Evolutionary conservation across 2,797 vertebrate species (phyloP).

Genomic region (Schizothorax lantsangensis): DNA sequence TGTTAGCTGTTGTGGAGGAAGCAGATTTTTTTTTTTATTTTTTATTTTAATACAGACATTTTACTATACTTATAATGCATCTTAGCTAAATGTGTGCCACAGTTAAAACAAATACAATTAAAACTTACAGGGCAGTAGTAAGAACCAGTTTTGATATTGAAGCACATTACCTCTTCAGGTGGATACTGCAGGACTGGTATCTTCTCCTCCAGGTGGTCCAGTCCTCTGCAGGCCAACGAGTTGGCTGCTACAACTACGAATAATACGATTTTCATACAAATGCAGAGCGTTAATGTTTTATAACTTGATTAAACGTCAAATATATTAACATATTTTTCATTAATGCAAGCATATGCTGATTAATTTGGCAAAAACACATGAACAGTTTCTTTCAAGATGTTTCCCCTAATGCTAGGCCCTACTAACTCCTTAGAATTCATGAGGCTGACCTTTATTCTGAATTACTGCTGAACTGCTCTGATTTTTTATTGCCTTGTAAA

Average conservation of each 20-base stretch:
- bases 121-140: not conserved
- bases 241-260: slow-evolving; percentile 77
- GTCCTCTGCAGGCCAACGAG: slow-evolving; percentile 77
- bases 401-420: not conserved
- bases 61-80: not conserved
- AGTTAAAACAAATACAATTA: not conserved
- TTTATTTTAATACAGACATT: not conserved
- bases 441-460: slow-evolving; percentile 1
- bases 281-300: not conserved
- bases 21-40: not conserved
- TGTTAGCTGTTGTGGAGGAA: slow-evolving; percentile 68
- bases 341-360: not conserved
- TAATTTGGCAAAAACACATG: not conserved
- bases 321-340: not conserved
- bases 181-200: slow-evolving; percentile 82
- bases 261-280: not conserved
- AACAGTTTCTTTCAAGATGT: not conserved
- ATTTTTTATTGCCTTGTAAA: not conserved
- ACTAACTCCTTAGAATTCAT: not conserved
- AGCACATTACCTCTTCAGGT: slow-evolving; percentile 74
- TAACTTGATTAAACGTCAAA: not conserved
- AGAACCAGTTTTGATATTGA: not conserved
- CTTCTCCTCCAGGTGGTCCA: slow-evolving; percentile 81
- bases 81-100: not conserved
- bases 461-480: not conserved